These are phyloP conservation scores for Xiphorhynchus erythropygius DNA, from an alignment of 2,797 vertebrate genomes.

Conservation along the genomic window DNA sequence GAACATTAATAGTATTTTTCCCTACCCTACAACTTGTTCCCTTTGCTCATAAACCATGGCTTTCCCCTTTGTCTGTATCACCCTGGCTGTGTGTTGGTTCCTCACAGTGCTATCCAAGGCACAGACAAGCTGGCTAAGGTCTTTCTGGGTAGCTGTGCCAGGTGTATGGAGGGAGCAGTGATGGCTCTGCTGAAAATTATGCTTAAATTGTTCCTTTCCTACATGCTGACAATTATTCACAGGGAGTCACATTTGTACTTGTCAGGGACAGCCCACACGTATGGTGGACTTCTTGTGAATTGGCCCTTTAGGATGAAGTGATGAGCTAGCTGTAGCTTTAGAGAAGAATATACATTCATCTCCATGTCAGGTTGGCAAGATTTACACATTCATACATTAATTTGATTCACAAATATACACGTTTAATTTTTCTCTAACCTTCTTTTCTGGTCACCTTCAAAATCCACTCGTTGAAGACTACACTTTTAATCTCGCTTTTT, in stretches of 20 bases:
- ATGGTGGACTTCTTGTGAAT: not conserved
- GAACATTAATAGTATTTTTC: not conserved
- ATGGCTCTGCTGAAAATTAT: conserved; percentile 26
- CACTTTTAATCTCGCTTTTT: not conserved
- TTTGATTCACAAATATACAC: conserved; percentile 25
- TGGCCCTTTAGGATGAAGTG: not conserved
- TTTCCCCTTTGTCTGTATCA: not conserved
- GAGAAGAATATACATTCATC: conserved; percentile 18
- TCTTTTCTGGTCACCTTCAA: conserved; percentile 20
- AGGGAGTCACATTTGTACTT: conserved; percentile 31
- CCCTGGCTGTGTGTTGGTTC: not conserved
- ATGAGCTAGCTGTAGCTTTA: conserved; percentile 38
- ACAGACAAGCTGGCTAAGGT: not conserved
- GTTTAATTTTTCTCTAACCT: not conserved
- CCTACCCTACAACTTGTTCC: not conserved
- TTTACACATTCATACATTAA: conserved; percentile 13
- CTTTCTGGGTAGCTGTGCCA: conserved; percentile 12
- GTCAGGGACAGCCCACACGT: not conserved
- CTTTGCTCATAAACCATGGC: conserved; percentile 6
- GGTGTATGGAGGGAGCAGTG: not conserved
- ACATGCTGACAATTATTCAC: not conserved
- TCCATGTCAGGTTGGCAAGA: not conserved
- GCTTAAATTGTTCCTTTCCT: conserved; percentile 44
- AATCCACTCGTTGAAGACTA: not conserved
- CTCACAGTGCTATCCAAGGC: not conserved